Base-by-base conservation (phyloP, 2,888 invertebrate species). In the Yponomeuta cagnagella region DNA sequence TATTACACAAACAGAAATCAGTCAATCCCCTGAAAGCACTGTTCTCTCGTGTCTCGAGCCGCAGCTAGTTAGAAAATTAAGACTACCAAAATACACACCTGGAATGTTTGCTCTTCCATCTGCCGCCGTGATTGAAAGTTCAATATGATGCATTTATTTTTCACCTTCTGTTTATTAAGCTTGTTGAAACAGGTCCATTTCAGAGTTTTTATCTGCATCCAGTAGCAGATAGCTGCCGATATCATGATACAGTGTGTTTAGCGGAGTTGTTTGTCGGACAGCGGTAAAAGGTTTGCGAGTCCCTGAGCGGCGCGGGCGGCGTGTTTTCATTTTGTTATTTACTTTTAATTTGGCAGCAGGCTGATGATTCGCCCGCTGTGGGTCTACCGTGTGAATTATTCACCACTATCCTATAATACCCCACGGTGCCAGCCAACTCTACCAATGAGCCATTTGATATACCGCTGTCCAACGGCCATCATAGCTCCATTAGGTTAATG, bases 331-430 rank as follows among this genome's bases (percentile, higher is more conserved):
- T 91, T 88, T 84, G 91, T 90, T 92, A 92, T 92, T 92, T 92
- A 92, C 91, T 91, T 92, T 92, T 92, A 92, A 92, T 92, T 92
- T 92, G 90, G 90, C 89, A 88, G 90, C 90, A 86, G 88, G 91
- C 90, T 89, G 88, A 88, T 89, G 90, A 88, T 89, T 86, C 84
- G 83, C 85, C 82, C 80, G 52, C 52, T 80, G 80, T 77, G 81
- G 84, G 81, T 85, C 85, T 84, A 85, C 83, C 85, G 84, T 86
- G 86, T 91, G 90, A 90, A 91, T 91, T 88, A 83, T 83, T 81
- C 82, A 80, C 52, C 52, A 58, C 52, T 58, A 58, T 58, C 52
- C 15, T 58, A 58, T 58, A 58, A 58, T 58, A 58, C 15, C 52
- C 52, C 2, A 15, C 52, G 4, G 52, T 58, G 52, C 52, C 12